A percentile compares a stretch with the other conserved stretches of the same genome.
phyloP scores from a whole-genome alignment of 2,888 invertebrate genomes.

The Prosapia bicincta region DNA sequence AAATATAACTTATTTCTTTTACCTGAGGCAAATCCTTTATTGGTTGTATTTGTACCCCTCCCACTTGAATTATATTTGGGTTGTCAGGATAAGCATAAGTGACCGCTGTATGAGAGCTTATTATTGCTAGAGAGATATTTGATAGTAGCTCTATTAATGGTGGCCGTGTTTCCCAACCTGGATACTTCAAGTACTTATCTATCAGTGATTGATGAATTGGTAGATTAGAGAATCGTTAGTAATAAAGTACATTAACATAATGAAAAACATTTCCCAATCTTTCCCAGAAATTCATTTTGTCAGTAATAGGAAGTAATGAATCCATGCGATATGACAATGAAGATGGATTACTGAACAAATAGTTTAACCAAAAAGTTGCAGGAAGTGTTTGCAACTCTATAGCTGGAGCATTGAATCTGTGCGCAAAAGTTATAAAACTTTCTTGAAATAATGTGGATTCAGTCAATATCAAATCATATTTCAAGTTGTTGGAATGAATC shows the following conservation, averaged over 20 bases:
- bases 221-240: neutral
- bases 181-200: neutral
- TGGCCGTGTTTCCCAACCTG: neutral
- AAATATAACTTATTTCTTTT: too few relatives aligned
- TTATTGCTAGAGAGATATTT: neutral
- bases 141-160: neutral
- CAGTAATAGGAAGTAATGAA: neutral
- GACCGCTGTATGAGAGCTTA: neutral
- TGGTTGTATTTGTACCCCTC: neutral
- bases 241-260: neutral
- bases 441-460: neutral
- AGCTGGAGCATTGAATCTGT: neutral
- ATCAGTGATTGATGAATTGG: neutral
- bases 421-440: neutral
- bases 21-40: neutral
- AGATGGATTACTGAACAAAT: neutral
- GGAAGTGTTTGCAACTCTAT: neutral
- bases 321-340: neutral
- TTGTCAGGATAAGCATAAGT: neutral
- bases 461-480: neutral
- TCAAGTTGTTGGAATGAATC: neutral
- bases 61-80: neutral
- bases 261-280: neutral
- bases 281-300: neutral
- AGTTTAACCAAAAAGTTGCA: neutral